These are phyloP conservation scores for Scopus umbretta DNA, from an alignment of 2,113 vertebrate species.

Conservation along the genomic window DNA sequence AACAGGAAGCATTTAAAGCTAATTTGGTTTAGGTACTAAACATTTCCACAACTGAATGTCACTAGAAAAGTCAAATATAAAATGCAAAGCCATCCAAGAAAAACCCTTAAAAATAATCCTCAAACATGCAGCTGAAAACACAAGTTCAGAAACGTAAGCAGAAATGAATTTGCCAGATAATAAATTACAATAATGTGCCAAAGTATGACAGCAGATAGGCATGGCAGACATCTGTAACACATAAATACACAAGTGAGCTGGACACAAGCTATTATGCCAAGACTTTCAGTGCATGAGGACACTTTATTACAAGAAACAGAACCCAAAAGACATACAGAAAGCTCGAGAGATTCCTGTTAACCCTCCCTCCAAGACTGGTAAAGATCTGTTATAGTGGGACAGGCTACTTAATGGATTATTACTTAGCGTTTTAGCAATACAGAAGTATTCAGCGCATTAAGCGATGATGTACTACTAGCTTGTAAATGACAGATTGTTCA, in stretches of 20 bases:
- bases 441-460: neutral
- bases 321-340: neutral
- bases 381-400: neutral
- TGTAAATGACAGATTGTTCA: slow-evolving; percentile 18
- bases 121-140: neutral
- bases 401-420: neutral
- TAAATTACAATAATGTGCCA: neutral
- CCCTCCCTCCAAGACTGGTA: neutral
- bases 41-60: neutral
- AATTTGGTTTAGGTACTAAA: neutral
- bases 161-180: neutral
- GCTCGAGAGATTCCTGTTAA: neutral
- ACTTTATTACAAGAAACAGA: neutral
- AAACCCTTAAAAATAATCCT: neutral
- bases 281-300: neutral
- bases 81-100: neutral
- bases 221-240: neutral
- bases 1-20: neutral
- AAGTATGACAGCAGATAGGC: neutral
- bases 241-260: neutral
- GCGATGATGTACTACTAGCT: neutral
- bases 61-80: neutral
- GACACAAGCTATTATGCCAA: neutral
- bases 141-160: neutral
- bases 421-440: neutral